Evolutionary conservation across 2,113 vertebrate genomes (phyloP).

Genomic region (Oriolus oriolus): DNA sequence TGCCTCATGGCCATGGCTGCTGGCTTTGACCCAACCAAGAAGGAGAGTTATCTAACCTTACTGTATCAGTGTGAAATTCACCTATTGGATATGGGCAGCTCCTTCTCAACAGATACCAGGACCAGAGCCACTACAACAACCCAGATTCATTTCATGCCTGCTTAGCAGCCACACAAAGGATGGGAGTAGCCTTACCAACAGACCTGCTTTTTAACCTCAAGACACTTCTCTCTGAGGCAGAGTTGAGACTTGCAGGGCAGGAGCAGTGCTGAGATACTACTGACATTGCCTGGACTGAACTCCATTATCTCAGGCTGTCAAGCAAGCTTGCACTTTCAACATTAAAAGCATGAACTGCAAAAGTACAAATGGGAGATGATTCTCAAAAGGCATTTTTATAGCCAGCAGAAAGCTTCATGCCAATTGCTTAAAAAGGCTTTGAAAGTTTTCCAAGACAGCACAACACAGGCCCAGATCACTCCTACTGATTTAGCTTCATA

Average conservation of each 20-base stretch:
- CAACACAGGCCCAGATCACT: not conserved
- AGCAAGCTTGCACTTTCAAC: not conserved
- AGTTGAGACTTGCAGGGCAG: not conserved
- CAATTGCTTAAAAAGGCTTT: conserved; percentile 40
- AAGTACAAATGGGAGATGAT: conserved; percentile 24
- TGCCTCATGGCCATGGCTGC: not conserved
- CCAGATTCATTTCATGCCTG: not conserved
- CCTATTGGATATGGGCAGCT: not conserved
- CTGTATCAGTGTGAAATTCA: not conserved
- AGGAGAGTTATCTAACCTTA: not conserved
- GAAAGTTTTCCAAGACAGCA: conserved; percentile 43
- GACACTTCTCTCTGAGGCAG: not conserved
- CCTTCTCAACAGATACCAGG: not conserved
- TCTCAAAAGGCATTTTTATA: conserved; percentile 27
- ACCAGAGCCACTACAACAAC: not conserved
- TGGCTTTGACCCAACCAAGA: not conserved
- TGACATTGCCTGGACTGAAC: not conserved
- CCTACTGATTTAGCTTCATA: not conserved
- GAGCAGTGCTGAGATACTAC: not conserved
- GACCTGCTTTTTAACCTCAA: not conserved
- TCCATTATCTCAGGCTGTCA: not conserved
- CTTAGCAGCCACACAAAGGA: not conserved
- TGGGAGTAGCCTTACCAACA: not conserved
- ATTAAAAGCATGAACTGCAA: conserved; percentile 9
- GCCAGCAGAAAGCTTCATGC: conserved; percentile 1